Base-by-base conservation (phyloP, 2,797 vertebrate genomes). In the Gambelia wislizenii region DNA sequence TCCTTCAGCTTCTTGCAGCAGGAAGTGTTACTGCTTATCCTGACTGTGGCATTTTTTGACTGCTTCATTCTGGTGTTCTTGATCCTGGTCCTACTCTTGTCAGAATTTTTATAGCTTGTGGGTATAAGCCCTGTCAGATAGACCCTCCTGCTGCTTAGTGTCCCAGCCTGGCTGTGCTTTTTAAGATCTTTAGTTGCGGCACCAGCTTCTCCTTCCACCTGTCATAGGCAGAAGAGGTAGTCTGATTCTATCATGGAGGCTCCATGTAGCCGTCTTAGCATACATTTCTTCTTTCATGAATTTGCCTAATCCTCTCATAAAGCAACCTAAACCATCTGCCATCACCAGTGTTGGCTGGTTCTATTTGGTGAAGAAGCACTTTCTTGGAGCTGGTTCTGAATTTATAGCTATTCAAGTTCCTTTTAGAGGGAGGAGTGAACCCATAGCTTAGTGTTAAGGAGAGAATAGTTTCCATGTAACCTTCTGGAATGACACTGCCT, bases 401-500 rank as follows among this genome's bases (percentile, higher is more conserved):
- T 36, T 10, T 20, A 22, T 12, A 14, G 27, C 30, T 25, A 20
- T 16, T 25, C 54, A 2, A 4, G 5, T 47, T 22, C 56, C 27
- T 44, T 42, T 3, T 30, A 2, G 2, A 9, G 64, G 69, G 64
- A 30, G 47, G 9, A 10, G 27, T 13, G 3, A 59, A 22, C 33
- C 44, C 2, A 47, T 14, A 52, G 33, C 7, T 6, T 54, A 30
- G 25, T 25, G 2, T 56, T 7, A 4, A 27, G 10, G 44, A 79
- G 3, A 42, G 10, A 79, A 72, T 54, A 22, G 2, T 12, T 1
- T 13, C 9, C 44, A n/a, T 59, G 9, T 0, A 18, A 36, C 30
- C 0, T 77, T 80, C 30, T 16, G 5, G 3, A 9, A 2, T 0
- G 2, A 20, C 54, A 16, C 6, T 13, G 1, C 16, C 7, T 42